A percentile compares a stretch with the other conserved stretches of the same genome.
phyloP scores from a whole-genome alignment of 1,140 invertebrate species.

The Drosophila prosaltans region DNA sequence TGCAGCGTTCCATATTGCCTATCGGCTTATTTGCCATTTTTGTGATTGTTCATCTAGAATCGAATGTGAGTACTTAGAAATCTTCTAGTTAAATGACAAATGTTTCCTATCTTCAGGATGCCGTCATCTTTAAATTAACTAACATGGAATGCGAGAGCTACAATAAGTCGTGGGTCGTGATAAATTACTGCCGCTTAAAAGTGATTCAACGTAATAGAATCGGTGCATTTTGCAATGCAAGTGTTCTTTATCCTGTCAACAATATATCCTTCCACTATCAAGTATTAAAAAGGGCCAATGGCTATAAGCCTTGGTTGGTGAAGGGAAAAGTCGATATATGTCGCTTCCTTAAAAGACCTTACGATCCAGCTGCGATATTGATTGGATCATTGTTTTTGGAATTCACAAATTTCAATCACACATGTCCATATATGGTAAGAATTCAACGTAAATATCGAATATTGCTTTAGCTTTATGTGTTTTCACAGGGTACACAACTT shows the following conservation, averaged over 20 bases:
- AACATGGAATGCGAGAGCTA: neutral
- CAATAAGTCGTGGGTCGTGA: neutral
- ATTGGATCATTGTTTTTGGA: neutral
- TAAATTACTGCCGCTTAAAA: neutral
- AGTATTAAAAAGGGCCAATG: slow-evolving; percentile 10
- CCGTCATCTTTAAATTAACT: neutral
- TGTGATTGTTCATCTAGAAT: neutral
- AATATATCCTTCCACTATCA: neutral
- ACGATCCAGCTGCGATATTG: neutral
- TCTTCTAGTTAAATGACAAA: neutral
- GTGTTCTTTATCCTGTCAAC: neutral
- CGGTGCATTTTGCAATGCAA: neutral
- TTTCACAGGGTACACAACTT: neutral
- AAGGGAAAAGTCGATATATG: neutral
- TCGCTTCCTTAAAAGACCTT: neutral
- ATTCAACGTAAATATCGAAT: neutral
- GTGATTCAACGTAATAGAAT: neutral
- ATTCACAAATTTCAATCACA: slow-evolving; percentile 12
- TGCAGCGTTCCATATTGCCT: neutral
- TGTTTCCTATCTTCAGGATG: neutral
- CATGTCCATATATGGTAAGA: slow-evolving; percentile 11
- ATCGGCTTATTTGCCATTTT: neutral
- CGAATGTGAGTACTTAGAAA: neutral
- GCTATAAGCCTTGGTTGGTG: neutral
- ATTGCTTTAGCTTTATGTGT: neutral